Base-by-base conservation (phyloP, 2,113 vertebrate genomes). In the Crypturellus undulatus region DNA sequence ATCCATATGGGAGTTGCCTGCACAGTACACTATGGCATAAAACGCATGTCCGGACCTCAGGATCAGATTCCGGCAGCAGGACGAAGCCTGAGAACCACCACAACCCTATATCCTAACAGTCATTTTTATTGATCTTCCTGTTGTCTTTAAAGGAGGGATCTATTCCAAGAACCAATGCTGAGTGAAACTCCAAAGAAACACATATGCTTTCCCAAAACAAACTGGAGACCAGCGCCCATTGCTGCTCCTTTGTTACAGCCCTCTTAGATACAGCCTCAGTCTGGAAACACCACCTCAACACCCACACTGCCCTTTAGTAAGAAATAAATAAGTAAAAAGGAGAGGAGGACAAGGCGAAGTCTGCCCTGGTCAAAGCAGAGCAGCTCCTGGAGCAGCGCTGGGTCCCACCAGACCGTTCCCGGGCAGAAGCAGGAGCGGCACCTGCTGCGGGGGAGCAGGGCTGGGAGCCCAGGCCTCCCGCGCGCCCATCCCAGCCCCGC, bases 161-260 rank as follows among this genome's bases (percentile, higher is more conserved):
- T 97, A 70, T 98, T 98, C 97, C 96, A 96, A 94, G 94, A 97
- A 97, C 94, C 95, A 82, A 97, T 96, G 93, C 69, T 91, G 94
- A 92, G 95, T 72, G 84, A 97, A 98, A 95, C 91, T 79, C 64
- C 63, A 64, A 79, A 94, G 94, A 90, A 88, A 91, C 92, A 49
- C 83, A 32, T 19, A 86, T 67, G 86, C 83, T 96, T 97, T 97
- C 95, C 97, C 94, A 96, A 97, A 96, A 95, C 91, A 84, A 6
- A 1, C 89, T 79, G 43, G 89, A 96, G 96, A 97, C 93, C 89
- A 97, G 86, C 87, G 81, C 90, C 93, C 88, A 93, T 97, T 94
- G 40, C 87, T 78, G 52, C 91, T 96, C 91, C 76, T 87, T 85
- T 80, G 20, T 92, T 96, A 93, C 90, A 97, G 73, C 94, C 96